Conservation (phyloP, 2,113 vertebrate genomes). For the Takifugu bimaculatus region DNA sequence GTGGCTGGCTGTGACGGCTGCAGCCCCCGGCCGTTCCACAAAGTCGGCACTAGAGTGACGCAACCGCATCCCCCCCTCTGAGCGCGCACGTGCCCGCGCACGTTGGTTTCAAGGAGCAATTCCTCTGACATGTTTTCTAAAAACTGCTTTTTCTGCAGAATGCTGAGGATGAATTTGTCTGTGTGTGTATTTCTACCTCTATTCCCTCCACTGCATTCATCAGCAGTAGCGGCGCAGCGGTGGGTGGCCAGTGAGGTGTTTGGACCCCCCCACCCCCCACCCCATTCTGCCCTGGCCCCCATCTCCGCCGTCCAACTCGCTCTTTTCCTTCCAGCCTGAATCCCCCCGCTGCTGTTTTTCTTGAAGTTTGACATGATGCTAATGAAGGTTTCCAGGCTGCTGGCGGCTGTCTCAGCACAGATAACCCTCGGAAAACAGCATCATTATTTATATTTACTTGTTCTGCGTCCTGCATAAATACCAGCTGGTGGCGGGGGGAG, state of each 20-base stretch:
- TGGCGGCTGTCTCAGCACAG: slow-evolving; percentile 34
- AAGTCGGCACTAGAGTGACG: slow-evolving; percentile 35
- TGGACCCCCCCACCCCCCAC: slow-evolving; percentile 11
- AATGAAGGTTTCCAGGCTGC: slow-evolving; percentile 46
- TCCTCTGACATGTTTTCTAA: slow-evolving; percentile 42
- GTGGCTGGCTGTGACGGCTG: slow-evolving; percentile 41
- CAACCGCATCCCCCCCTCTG: slow-evolving; percentile 9
- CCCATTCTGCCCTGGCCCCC: neutral
- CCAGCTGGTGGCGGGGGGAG: slow-evolving; percentile 42
- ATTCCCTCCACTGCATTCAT: slow-evolving; percentile 38
- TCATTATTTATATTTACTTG: slow-evolving; percentile 41
- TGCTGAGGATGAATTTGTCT: slow-evolving; percentile 16
- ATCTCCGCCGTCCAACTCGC: slow-evolving; percentile 15
- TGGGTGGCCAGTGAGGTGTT: slow-evolving; percentile 52
- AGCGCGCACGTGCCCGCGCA: slow-evolving; percentile 7
- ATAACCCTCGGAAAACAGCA: slow-evolving; percentile 36
- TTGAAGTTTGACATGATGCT: slow-evolving; percentile 51
- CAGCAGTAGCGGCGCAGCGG: slow-evolving; percentile 44
- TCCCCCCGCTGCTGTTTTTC: slow-evolving; percentile 18
- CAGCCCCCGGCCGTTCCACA: slow-evolving; percentile 23
- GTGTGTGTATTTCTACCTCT: slow-evolving; percentile 16
- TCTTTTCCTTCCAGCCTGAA: slow-evolving; percentile 16
- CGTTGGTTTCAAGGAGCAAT: slow-evolving; percentile 15
- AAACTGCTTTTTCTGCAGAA: slow-evolving; percentile 59
- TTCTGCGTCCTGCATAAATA: slow-evolving; percentile 34